Percentiles rank a stretch among this genome's conserved stretches.
Conservation (phyloP, 2,797 vertebrate species). For the Pangasius djambal region DNA sequence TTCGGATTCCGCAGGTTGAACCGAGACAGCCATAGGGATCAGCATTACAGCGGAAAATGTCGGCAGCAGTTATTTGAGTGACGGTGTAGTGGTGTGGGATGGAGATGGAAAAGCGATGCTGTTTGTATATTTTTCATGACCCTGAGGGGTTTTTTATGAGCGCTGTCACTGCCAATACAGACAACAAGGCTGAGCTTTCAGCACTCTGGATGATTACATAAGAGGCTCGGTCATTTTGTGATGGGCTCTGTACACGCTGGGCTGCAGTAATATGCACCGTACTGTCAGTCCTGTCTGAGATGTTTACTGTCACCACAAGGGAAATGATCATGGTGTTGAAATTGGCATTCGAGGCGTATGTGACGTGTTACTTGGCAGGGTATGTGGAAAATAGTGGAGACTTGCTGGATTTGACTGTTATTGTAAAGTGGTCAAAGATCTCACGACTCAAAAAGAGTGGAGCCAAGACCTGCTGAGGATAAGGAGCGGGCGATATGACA, state of each 20-base stretch:
- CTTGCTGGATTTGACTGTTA: background rate
- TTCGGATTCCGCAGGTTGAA: background rate
- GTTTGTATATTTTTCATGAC: conserved; percentile 9
- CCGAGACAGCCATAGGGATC: background rate
- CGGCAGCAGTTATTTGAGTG: background rate
- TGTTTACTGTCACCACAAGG: background rate
- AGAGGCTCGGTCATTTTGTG: background rate
- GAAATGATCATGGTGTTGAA: background rate
- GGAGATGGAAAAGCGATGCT: background rate
- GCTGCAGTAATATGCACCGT: background rate
- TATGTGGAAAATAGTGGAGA: background rate
- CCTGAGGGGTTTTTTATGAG: background rate
- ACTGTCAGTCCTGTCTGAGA: background rate
- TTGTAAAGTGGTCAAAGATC: background rate
- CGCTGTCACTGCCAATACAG: background rate
- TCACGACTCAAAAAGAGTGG: background rate
- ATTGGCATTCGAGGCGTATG: background rate
- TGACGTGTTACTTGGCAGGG: too few species aligned
- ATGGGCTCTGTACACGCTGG: background rate
- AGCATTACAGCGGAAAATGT: background rate
- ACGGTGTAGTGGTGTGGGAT: background rate
- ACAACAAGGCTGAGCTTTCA: conserved; percentile 15
- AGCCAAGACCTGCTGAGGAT: too few species aligned
- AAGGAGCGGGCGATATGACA: background rate
- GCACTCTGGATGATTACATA: background rate